Base-by-base conservation (phyloP, 1,140 invertebrate species). In the Drosophila lini region DNA sequence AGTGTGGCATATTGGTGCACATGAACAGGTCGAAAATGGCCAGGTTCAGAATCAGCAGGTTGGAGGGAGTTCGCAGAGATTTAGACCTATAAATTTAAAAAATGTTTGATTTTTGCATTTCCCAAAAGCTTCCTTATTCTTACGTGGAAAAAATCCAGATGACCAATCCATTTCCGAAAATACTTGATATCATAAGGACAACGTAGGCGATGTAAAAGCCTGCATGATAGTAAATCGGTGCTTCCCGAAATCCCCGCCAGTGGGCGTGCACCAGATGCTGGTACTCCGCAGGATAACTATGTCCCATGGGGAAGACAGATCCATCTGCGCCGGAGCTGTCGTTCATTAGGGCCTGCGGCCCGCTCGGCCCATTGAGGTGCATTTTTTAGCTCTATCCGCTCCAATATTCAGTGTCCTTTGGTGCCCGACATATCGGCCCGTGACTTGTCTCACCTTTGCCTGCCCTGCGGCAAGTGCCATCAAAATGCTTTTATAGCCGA, bases 91-190 rank as follows among this genome's bases (percentile, higher is more conserved):
- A 42, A 53, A 22, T 19, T 42, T 0, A 40, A n/a, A 47, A 9
- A 44, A 1, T 6, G 1, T 1, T 2, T 11, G 19, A 3, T 15
- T 9, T 1, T 3, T 15, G 5, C 0, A 3, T 31, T 31, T 22
- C 4, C 15, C 4, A 11, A 22, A 1, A 10, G 0, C 3, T 5
- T 4, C 22, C 0, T 32, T 13, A 3, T 5, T 5, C 95, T 94
- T 93, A 97, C 94, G 96, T 96, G 74, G 95, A 94, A 91, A 97
- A 97, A 81, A 97, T 96, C 94, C 95, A 97, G 62, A 97, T 94
- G 50, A 97, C 97, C 53, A 96, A 94, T 11, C 95, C 95, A 91
- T 97, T 97, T 1, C 97, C 97, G n/a, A 95, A 92, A 0, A 95
- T 25, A 3, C 95, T 96, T 3, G 94, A 93, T 2, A 95, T 78